Evolutionary conservation across 2,888 invertebrate genomes (phyloP).

Genomic region (Luperina nickerlii): DNA sequence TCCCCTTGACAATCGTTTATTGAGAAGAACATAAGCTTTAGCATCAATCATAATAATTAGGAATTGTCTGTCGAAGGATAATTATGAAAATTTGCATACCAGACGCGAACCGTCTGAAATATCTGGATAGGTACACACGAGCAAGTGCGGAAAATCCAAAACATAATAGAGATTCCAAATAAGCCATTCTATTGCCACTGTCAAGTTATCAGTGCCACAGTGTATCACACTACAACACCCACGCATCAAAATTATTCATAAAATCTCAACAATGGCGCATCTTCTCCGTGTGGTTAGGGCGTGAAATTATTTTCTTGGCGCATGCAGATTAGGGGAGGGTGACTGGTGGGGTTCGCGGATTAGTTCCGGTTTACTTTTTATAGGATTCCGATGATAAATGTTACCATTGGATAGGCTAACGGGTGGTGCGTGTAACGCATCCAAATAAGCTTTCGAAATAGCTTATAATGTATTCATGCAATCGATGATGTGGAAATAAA

Average conservation of each 20-base stretch:
- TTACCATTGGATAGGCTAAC: constrained; percentile 83
- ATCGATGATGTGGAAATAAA: constrained; percentile 56
- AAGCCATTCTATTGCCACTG: constrained; percentile 25
- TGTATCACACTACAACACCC: constrained; percentile 57
- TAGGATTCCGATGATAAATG: constrained; percentile 90
- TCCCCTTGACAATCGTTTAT: no score
- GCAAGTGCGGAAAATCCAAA: not conserved
- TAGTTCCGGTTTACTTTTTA: constrained; percentile 90
- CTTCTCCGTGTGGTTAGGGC: constrained; percentile 83
- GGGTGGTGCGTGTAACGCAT: constrained; percentile 88
- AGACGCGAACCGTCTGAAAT: not conserved
- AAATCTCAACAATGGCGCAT: constrained; percentile 77
- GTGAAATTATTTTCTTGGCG: constrained; percentile 90
- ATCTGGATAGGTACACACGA: not conserved
- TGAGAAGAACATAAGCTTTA: not conserved
- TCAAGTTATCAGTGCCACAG: constrained; percentile 46
- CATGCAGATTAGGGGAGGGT: constrained; percentile 88
- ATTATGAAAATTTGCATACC: not conserved
- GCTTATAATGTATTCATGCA: constrained; percentile 67
- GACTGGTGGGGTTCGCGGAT: constrained; percentile 80
- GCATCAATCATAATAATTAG: not conserved
- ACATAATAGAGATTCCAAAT: constrained; percentile 22
- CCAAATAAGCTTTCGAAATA: constrained; percentile 82
- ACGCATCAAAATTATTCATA: constrained; percentile 70
- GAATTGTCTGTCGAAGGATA: not conserved